Conservation (phyloP, 1,140 invertebrate genomes). For the Heterodera carotae region DNA sequence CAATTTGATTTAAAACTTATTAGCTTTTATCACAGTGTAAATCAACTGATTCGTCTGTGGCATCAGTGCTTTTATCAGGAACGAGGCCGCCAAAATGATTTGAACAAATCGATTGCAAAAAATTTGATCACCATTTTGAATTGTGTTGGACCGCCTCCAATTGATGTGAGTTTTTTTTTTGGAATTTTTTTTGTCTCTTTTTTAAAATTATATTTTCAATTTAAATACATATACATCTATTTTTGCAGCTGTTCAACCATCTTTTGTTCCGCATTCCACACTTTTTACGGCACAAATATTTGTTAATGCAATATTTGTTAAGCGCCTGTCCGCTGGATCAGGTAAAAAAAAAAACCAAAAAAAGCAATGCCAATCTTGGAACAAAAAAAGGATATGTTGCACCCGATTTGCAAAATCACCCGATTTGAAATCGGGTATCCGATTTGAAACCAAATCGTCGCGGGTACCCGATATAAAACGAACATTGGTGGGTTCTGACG, state of each 20-base stretch:
- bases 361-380: not conserved
- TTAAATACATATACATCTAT: not conserved
- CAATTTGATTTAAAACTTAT: too few relatives aligned
- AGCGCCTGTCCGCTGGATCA: not conserved
- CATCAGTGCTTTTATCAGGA: not conserved
- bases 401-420: too few relatives aligned
- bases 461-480: too few relatives aligned
- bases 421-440: too few relatives aligned
- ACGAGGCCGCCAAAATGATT: not conserved
- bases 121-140: not conserved
- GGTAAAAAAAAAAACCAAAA: too few relatives aligned
- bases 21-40: not conserved
- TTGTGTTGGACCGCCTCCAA: not conserved
- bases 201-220: not conserved
- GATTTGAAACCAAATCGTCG: too few relatives aligned
- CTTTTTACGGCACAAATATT: not conserved
- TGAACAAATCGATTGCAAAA: not conserved
- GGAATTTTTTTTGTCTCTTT: not conserved
- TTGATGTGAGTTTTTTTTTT: not conserved
- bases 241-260: not conserved
- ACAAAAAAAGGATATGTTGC: not conserved
- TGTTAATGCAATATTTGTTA: not conserved
- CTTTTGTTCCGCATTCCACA: not conserved
- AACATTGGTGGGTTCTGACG: too few relatives aligned
- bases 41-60: not conserved